These are phyloP conservation scores for Carcinoscorpius rotundicauda DNA, from an alignment of 1,140 invertebrate genomes.

Conservation along the genomic window DNA sequence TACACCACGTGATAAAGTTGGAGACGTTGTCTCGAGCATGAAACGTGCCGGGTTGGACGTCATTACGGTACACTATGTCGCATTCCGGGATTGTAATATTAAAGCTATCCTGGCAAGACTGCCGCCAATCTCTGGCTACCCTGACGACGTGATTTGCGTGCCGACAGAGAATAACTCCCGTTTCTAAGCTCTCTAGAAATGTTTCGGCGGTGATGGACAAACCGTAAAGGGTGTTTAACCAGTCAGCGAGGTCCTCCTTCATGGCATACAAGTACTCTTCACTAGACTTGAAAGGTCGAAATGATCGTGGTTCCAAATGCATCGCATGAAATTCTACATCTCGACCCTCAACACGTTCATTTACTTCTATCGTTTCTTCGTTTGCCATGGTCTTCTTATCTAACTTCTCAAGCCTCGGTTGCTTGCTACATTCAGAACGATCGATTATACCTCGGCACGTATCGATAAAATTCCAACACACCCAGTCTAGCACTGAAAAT, in stretches of 20 bases:
- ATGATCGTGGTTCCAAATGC: slow-evolving; percentile 59
- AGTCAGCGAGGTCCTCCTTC: slow-evolving; percentile 92
- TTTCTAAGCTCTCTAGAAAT: slow-evolving; percentile 86
- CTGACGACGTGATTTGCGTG: slow-evolving; percentile 87
- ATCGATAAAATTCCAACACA: too few relatives aligned
- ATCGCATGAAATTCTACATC: background rate
- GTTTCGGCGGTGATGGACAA: slow-evolving; percentile 72
- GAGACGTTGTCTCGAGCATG: slow-evolving; percentile 92
- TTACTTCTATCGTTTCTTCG: too few relatives aligned
- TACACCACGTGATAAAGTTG: slow-evolving; percentile 87
- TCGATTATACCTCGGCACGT: too few relatives aligned
- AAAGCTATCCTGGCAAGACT: background rate
- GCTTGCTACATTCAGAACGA: too few relatives aligned
- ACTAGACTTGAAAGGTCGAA: slow-evolving; percentile 77
- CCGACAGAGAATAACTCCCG: slow-evolving; percentile 76
- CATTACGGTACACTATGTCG: slow-evolving; percentile 26
- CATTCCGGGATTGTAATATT: slow-evolving; percentile 19
- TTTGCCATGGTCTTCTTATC: too few relatives aligned
- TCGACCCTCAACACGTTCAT: too few relatives aligned
- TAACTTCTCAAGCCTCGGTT: too few relatives aligned
- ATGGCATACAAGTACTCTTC: slow-evolving; percentile 87
- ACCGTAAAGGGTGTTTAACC: slow-evolving; percentile 77
- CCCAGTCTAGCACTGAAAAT: too few relatives aligned
- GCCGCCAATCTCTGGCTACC: slow-evolving; percentile 53
- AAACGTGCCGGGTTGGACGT: slow-evolving; percentile 62